A percentile compares a stretch with the other conserved stretches of the same genome.
These are phyloP conservation scores for Theropithecus gelada DNA, from an alignment of 2,113 vertebrate genomes.

Conservation along the genomic window DNA sequence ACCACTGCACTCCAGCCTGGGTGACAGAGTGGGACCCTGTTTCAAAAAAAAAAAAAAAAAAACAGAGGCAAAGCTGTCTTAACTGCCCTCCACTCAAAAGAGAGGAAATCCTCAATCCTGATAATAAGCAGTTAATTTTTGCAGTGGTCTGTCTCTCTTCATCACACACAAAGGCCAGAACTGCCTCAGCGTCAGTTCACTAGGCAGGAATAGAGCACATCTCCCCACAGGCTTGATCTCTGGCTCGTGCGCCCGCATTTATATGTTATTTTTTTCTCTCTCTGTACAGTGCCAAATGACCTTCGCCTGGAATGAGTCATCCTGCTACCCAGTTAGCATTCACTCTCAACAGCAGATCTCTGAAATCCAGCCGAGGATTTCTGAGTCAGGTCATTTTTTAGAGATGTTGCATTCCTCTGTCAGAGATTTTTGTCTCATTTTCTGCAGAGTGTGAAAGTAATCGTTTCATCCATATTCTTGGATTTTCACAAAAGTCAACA, in stretches of 20 bases:
- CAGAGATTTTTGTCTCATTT: constrained; percentile 63
- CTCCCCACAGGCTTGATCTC: neutral
- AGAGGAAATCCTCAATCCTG: neutral
- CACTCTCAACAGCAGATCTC: constrained; percentile 38
- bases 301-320: constrained; percentile 62
- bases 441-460: constrained; percentile 45
- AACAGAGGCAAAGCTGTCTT: neutral
- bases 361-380: constrained; percentile 64
- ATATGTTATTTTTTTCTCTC: neutral
- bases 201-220: neutral
- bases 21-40: too few relatives aligned
- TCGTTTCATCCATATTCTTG: constrained; percentile 34
- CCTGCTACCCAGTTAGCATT: constrained; percentile 23
- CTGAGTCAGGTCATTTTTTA: constrained; percentile 69
- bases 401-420: constrained; percentile 53
- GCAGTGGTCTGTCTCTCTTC: neutral
- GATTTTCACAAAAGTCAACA: constrained; percentile 6
- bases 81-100: neutral
- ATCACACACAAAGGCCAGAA: neutral
- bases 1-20: too few relatives aligned
- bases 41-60: too few relatives aligned
- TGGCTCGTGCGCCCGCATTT: neutral
- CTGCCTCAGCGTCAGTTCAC: neutral
- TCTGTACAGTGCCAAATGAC: neutral
- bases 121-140: neutral